phyloP scores from a whole-genome alignment of 2,888 invertebrate species.

The Micropterix aruncella region DNA sequence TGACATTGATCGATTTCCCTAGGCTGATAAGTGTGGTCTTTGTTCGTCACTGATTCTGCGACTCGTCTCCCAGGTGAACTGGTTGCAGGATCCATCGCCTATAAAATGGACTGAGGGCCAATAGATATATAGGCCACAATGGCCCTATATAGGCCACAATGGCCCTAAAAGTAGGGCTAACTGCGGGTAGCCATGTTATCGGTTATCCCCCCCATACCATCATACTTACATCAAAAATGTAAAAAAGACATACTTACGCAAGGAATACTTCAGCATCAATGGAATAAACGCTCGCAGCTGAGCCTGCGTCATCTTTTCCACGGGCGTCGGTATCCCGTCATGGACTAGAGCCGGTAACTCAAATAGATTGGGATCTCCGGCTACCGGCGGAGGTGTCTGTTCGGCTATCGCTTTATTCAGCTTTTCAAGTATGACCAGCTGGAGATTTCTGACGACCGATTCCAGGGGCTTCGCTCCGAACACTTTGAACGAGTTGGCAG shows the following conservation, averaged over 20 bases:
- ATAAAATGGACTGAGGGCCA: too few species aligned
- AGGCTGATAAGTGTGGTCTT: too few species aligned
- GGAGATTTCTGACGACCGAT: conserved; percentile 84
- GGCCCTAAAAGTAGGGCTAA: too few species aligned
- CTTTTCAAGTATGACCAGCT: conserved; percentile 88
- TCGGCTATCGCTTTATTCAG: conserved; percentile 86
- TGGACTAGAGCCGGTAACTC: conserved; percentile 93
- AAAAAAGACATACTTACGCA: conserved; percentile 50
- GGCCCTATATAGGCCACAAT: too few species aligned
- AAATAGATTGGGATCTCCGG: conserved; percentile 86
- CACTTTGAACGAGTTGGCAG: conserved; percentile 90
- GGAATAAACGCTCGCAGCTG: conserved; percentile 94
- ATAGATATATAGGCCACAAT: too few species aligned
- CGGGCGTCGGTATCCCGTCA: conserved; percentile 95
- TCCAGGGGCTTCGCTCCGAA: conserved; percentile 95
- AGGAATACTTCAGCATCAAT: conserved; percentile 94
- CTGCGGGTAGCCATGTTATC: too few species aligned
- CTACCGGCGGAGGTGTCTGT: conserved; percentile 48
- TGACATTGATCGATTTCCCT: too few species aligned
- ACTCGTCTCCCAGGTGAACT: too few species aligned
- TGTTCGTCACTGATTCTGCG: too few species aligned
- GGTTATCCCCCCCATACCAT: too few species aligned
- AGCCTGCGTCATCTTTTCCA: conserved; percentile 98
- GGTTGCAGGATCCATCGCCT: too few species aligned
- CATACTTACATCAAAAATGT: too few species aligned